These are phyloP conservation scores for Lumbricus terrestris DNA, from an alignment of 2,888 invertebrate genomes.

Conservation along the genomic window DNA sequence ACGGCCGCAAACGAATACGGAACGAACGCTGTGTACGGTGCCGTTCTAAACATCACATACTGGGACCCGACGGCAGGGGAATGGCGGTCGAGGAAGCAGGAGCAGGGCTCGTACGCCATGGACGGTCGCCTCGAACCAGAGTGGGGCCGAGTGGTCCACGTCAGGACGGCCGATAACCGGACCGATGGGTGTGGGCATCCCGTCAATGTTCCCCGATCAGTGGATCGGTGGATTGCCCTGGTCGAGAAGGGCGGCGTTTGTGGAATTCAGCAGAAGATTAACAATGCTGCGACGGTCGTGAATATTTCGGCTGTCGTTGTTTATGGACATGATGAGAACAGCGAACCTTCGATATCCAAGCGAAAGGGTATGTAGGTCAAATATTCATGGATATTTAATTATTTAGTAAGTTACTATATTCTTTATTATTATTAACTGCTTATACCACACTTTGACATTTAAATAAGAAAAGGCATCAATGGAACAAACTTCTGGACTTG, in stretches of 20 bases:
- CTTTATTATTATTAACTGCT: no score
- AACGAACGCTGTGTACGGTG: conserved; percentile 11
- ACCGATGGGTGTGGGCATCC: conserved; percentile 56
- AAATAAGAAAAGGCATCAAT: no score
- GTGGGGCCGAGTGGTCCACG: conserved; percentile 71
- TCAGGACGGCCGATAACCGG: conserved; percentile 55
- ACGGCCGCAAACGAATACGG: neutral
- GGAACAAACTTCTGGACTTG: no score
- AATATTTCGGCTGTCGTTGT: conserved; percentile 79
- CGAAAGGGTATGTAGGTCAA: neutral
- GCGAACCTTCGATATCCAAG: conserved; percentile 15
- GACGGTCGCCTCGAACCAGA: conserved; percentile 64
- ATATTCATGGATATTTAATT: neutral
- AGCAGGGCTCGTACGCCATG: conserved; percentile 60
- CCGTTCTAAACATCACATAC: conserved; percentile 20
- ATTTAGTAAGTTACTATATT: no score
- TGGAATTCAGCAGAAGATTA: conserved; percentile 79
- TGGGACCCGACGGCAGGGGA: neutral
- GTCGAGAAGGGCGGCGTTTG: conserved; percentile 76
- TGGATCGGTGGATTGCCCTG: conserved; percentile 76
- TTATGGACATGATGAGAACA: conserved; percentile 72
- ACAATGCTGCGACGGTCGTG: conserved; percentile 67
- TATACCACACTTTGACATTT: no score
- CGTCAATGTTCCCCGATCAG: conserved; percentile 50
- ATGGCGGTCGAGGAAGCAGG: neutral